Base-by-base conservation (phyloP, 2,797 vertebrate genomes). In the Buphagus erythrorhynchus region DNA sequence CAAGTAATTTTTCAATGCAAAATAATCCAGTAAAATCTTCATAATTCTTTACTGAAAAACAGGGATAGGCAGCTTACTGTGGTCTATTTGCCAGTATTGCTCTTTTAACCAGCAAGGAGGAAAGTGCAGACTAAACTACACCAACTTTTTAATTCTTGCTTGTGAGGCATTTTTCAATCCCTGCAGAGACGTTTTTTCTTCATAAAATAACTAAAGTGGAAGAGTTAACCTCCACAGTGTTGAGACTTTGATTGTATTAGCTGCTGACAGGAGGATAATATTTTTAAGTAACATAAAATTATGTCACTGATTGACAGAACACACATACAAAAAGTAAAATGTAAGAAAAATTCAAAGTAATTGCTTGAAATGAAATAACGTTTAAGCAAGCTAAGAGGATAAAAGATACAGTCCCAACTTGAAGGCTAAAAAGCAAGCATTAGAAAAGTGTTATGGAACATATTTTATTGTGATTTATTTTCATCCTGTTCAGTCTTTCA, bases 101-200 rank as follows among this genome's bases (percentile, higher is more conserved):
- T 88, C 28, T 86, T 68, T 84, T 61, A 93, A 81, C 38, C 5
- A 52, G 20, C 10, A 68, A 61, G 65, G 68, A 90, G n/a, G 14
- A 90, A 93, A 95, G 26, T 66, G 51, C 73, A 83, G 58, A 78
- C 76, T 71, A 79, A 96, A 91, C n/a, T 42, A 29, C 31, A 78
- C 1, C 15, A 90, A 78, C 43, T 86, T 90, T 54, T 83, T 10
- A 84, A 72, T 84, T 93, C 59, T 69, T 91, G 54, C 43, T 88
- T 75, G 28, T 72, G 65, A 91, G 22, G 87, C 26, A 88, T 62
- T 84, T 93, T 94, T 91, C 26, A 86, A 73, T 88, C 58, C 31
- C 33, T 81, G 20, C 9, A 72, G 92, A 84, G 25, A 52, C 0
- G 0, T 75, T 8, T 75, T 88, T 84, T 92, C 46, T 28, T 48